Conservation (phyloP, 2,888 invertebrate genomes). For the Neocrepidodera transversa region DNA sequence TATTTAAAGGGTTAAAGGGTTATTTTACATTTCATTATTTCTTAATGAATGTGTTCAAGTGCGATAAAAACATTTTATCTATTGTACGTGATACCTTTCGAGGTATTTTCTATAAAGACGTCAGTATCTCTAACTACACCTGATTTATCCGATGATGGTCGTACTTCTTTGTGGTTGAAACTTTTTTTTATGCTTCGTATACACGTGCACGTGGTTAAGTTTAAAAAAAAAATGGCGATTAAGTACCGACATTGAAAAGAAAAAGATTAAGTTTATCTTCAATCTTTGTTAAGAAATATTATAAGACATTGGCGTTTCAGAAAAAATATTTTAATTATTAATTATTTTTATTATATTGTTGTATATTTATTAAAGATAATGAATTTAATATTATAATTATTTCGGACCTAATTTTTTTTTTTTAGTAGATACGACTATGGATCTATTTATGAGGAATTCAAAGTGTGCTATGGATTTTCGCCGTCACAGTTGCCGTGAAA, state of each 20-base stretch:
- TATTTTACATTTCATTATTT: too few relatives aligned
- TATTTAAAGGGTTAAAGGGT: too few relatives aligned
- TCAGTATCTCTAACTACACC: background rate
- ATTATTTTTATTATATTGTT: background rate
- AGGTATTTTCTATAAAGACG: conserved; percentile 6
- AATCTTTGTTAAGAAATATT: background rate
- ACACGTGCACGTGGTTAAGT: conserved; percentile 7
- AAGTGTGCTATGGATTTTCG: conserved; percentile 29
- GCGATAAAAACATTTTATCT: conserved; percentile 1
- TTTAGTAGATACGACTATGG: too few relatives aligned
- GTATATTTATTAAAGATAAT: background rate
- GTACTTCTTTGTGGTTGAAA: background rate
- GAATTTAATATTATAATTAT: too few relatives aligned
- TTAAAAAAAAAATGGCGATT: conserved; percentile 1
- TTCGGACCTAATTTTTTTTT: too few relatives aligned
- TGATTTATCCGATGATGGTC: background rate
- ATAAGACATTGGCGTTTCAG: conserved; percentile 3
- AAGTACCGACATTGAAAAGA: background rate
- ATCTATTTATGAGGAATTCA: conserved; percentile 30
- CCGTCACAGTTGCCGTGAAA: conserved; percentile 19
- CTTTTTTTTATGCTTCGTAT: background rate
- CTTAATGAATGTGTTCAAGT: too few relatives aligned
- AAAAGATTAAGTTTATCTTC: background rate
- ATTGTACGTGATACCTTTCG: conserved; percentile 7
- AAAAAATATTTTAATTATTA: background rate